phyloP scores from a whole-genome alignment of 2,797 vertebrate genomes.

The Telmatherina bonti region DNA sequence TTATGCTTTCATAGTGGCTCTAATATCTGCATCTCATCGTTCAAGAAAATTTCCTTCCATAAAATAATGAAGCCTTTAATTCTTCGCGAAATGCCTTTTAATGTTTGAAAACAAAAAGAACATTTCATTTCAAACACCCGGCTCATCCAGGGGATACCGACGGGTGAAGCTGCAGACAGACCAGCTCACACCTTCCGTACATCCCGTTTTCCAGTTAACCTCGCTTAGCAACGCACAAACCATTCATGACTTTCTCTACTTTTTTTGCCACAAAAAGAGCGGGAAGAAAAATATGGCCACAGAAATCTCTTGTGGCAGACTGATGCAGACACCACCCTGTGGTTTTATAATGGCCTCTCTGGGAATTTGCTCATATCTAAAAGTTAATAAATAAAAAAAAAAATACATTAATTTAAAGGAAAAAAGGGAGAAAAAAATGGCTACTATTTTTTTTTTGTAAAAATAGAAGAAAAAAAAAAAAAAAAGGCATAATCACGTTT shows the following conservation, averaged over 20 bases:
- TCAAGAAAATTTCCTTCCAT: not conserved
- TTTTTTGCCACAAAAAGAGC: conserved; percentile 6
- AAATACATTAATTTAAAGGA: conserved; percentile 39
- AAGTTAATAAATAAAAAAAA: conserved; percentile 44
- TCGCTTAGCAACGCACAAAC: conserved; percentile 22
- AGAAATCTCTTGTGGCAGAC: conserved; percentile 21
- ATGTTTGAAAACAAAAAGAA: conserved; percentile 8
- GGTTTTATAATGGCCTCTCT: conserved; percentile 51
- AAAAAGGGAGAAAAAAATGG: conserved; percentile 41
- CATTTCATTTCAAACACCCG: not conserved
- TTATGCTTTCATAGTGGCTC: not conserved
- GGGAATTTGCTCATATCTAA: conserved; percentile 31
- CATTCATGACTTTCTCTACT: not conserved
- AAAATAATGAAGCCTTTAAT: not conserved
- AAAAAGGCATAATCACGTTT: conserved; percentile 69
- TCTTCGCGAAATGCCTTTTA: conserved; percentile 8
- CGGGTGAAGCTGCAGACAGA: not conserved
- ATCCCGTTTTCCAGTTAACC: conserved; percentile 47
- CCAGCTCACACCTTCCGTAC: conserved; percentile 10
- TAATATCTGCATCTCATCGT: not conserved
- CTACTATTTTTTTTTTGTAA: conserved; percentile 37
- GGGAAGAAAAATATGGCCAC: conserved; percentile 4
- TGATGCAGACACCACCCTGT: conserved; percentile 23
- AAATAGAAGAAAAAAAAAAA: conserved; percentile 29
- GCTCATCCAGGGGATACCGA: not conserved